Evolutionary conservation across 1,140 invertebrate genomes (phyloP).

Genomic region (Mycetomoellerius zeteki): DNA sequence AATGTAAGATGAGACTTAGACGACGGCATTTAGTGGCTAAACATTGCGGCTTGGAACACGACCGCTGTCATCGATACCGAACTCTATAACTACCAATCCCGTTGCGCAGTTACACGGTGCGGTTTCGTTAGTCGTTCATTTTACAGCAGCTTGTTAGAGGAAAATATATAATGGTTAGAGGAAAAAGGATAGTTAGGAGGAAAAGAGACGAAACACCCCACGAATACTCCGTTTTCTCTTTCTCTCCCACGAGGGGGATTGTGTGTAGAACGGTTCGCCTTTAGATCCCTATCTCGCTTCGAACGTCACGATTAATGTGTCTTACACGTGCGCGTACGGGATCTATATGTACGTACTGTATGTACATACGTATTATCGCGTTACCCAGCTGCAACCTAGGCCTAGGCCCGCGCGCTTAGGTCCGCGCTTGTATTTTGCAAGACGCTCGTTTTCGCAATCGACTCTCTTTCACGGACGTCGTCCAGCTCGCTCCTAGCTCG

Average conservation of each 20-base stretch:
- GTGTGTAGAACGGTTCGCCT: background rate
- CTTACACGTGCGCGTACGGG: conserved; percentile 48
- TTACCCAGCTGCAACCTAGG: conserved; percentile 75
- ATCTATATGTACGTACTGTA: background rate
- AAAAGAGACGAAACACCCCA: background rate
- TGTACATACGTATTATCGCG: conserved; percentile 35
- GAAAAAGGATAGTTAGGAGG: background rate
- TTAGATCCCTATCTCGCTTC: conserved; percentile 52
- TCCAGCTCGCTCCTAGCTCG: conserved; percentile 38
- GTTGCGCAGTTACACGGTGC: conserved; percentile 25
- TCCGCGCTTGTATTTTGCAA: conserved; percentile 77
- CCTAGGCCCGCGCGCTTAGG: conserved; percentile 68
- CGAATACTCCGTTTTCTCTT: background rate
- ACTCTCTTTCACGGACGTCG: conserved; percentile 75
- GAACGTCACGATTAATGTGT: conserved; percentile 61
- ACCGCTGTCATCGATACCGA: conserved; percentile 20
- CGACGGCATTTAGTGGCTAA: conserved; percentile 23
- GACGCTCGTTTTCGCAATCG: conserved; percentile 76
- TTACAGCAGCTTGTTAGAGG: conserved; percentile 2
- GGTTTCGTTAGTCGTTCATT: conserved; percentile 47
- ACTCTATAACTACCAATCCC: conserved; percentile 1
- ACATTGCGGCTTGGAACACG: background rate
- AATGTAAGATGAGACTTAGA: conserved; percentile 36
- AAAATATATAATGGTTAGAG: background rate
- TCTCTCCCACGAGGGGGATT: background rate